Percentiles rank a stretch among this genome's conserved stretches.
phyloP scores from a whole-genome alignment of 1,140 invertebrate genomes.

The Drosophila athabasca region DNA sequence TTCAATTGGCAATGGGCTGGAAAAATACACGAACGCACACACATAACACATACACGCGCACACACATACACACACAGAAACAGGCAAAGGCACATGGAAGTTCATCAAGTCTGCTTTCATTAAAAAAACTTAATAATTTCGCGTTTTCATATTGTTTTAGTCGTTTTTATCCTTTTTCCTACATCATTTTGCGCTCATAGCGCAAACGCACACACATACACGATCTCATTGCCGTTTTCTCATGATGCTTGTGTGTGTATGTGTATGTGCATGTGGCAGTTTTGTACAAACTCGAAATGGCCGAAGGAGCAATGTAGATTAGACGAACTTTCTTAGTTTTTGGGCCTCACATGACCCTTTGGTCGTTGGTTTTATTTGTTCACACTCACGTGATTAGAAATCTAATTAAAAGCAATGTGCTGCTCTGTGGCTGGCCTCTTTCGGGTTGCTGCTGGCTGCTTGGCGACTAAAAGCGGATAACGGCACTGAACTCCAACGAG shows the following conservation, averaged over 20 bases:
- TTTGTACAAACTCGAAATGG: slow-evolving; percentile 47
- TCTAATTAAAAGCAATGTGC: slow-evolving; percentile 76
- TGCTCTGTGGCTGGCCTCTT: slow-evolving; percentile 73
- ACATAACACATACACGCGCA: slow-evolving; percentile 28
- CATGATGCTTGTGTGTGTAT: slow-evolving; percentile 42
- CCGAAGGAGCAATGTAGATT: slow-evolving; percentile 53
- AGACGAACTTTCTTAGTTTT: slow-evolving; percentile 14
- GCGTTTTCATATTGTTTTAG: slow-evolving; percentile 12
- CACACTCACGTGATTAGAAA: slow-evolving; percentile 80
- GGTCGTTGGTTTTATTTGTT: slow-evolving; percentile 32
- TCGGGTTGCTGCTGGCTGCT: slow-evolving; percentile 73
- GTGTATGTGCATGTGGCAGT: slow-evolving; percentile 53
- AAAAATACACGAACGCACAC: slow-evolving; percentile 64
- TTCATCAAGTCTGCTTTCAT: slow-evolving; percentile 19
- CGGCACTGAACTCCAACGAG: slow-evolving; percentile 64
- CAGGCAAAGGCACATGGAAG: slow-evolving; percentile 53
- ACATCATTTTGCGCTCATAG: slow-evolving; percentile 27
- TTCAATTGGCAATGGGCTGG: slow-evolving; percentile 68
- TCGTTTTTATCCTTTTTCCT: slow-evolving; percentile 17
- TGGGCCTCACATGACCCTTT: slow-evolving; percentile 61
- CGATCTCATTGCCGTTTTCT: slow-evolving; percentile 45
- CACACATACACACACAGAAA: slow-evolving; percentile 40
- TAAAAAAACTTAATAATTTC: slow-evolving; percentile 37
- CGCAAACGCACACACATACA: slow-evolving; percentile 27
- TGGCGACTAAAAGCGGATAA: slow-evolving; percentile 57